phyloP scores from a whole-genome alignment of 2,797 vertebrate species.

The Falco novaeseelandiae region DNA sequence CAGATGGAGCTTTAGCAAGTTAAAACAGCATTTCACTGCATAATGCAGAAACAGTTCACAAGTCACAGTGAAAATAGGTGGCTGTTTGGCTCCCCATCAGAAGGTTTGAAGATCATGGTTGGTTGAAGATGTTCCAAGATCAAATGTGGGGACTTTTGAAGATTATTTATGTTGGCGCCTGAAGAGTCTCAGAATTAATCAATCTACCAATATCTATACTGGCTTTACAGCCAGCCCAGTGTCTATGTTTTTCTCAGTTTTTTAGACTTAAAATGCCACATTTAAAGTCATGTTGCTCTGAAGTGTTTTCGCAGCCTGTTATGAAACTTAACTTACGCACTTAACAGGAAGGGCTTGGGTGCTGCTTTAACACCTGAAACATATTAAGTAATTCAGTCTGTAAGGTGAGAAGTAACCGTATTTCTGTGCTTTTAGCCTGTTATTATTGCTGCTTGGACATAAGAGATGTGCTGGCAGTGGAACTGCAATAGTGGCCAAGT shows the following conservation, averaged over 20 bases:
- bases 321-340: neutral
- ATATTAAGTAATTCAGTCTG: neutral
- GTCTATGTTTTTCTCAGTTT: neutral
- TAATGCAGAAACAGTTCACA: neutral
- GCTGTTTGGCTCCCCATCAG: neutral
- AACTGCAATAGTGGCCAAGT: neutral
- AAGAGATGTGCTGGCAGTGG: neutral
- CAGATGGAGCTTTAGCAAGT: neutral
- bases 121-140: neutral
- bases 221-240: neutral
- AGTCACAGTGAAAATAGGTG: neutral
- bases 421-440: slow-evolving; percentile 8
- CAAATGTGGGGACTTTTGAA: accelerated
- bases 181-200: neutral
- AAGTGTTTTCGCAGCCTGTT: neutral
- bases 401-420: neutral
- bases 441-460: neutral
- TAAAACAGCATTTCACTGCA: neutral
- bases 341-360: neutral
- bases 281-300: neutral
- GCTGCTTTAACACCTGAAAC: neutral
- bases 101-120: neutral
- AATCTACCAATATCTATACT: neutral
- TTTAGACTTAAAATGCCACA: neutral
- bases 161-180: neutral